phyloP scores from a whole-genome alignment of 2,797 vertebrate genomes.

The Sylvilagus floridanus region DNA sequence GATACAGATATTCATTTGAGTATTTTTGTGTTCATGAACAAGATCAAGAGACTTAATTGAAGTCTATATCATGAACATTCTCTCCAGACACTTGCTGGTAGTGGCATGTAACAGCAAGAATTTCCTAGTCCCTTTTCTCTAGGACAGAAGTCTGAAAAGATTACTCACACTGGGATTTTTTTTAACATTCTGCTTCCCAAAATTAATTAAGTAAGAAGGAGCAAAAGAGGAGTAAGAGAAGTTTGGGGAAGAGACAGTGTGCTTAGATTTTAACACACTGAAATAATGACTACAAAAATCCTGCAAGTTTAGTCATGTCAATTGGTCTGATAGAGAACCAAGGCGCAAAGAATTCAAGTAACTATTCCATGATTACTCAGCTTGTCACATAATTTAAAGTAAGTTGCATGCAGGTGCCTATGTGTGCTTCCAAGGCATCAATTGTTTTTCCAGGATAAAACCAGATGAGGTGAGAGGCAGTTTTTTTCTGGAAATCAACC shows the following conservation, averaged over 20 bases:
- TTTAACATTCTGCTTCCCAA: neutral
- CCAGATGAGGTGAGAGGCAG: neutral
- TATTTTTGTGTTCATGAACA: neutral
- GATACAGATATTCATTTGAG: neutral
- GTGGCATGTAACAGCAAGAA: neutral
- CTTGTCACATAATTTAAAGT: constrained; percentile 13
- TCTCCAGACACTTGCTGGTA: neutral
- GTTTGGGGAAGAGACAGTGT: neutral
- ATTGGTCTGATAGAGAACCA: neutral
- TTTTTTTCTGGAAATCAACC: neutral
- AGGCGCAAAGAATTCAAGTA: neutral
- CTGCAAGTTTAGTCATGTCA: neutral
- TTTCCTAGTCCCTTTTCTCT: neutral
- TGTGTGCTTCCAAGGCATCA: neutral
- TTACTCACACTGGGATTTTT: neutral
- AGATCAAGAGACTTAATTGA: neutral
- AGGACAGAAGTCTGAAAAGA: neutral
- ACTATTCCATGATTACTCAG: neutral
- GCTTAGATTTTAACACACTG: constrained; percentile 4
- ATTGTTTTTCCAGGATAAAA: neutral
- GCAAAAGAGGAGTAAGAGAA: constrained; percentile 6
- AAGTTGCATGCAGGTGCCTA: neutral
- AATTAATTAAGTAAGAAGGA: constrained; percentile 1
- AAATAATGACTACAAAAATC: neutral
- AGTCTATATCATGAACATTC: neutral